Conservation (phyloP, 2,888 invertebrate species). For the Hypselothyrea guttata region DNA sequence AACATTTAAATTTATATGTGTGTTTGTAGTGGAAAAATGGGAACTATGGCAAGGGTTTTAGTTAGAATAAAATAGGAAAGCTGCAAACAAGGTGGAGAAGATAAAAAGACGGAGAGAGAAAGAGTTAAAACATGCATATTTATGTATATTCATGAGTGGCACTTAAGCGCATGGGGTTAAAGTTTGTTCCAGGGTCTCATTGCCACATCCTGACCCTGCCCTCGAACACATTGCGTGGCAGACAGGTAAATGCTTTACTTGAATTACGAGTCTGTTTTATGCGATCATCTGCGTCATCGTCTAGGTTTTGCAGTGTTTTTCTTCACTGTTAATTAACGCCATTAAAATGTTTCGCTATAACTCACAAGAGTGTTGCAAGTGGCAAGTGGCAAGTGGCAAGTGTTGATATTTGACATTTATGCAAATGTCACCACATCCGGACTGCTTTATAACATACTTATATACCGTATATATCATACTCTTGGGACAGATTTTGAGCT, state of each 20-base stretch:
- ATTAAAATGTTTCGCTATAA: constrained; percentile 16
- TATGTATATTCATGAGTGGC: constrained; percentile 47
- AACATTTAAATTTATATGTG: constrained; percentile 10
- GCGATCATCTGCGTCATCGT: constrained; percentile 14
- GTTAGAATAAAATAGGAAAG: constrained; percentile 6
- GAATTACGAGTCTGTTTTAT: constrained; percentile 21
- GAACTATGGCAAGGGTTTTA: constrained; percentile 36
- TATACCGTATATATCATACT: no score
- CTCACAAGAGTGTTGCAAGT: constrained; percentile 12
- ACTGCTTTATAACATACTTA: no score
- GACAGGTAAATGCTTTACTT: constrained; percentile 31
- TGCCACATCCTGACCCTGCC: background rate
- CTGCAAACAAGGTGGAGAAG: background rate
- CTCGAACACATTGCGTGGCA: background rate
- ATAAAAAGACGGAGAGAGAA: background rate
- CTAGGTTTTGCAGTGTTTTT: constrained; percentile 11
- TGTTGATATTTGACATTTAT: constrained; percentile 31
- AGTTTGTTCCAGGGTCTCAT: constrained; percentile 57
- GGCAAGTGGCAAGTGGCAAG: constrained; percentile 7
- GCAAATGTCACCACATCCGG: constrained; percentile 37
- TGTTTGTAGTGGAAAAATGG: constrained; percentile 56
- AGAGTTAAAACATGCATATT: constrained; percentile 7
- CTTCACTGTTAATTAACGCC: constrained; percentile 54
- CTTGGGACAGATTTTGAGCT: background rate
- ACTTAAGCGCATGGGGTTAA: constrained; percentile 57